Evolutionary conservation across 2,797 vertebrate genomes (phyloP).

Genomic region (Rousettus madagascariensis): DNA sequence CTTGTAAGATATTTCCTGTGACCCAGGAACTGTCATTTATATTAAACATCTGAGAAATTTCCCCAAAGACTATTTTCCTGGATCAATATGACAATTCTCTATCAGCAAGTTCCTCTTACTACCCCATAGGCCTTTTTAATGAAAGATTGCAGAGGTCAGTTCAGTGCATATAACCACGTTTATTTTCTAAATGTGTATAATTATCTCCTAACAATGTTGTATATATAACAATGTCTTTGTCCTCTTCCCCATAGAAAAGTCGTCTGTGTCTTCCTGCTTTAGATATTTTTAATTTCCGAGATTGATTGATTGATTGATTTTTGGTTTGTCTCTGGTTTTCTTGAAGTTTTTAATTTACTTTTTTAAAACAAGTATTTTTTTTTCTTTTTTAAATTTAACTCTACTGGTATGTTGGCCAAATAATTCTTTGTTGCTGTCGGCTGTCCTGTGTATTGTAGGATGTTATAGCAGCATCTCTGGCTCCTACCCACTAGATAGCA

Average conservation of each 20-base stretch:
- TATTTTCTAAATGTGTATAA: conserved; percentile 66
- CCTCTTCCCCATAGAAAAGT: conserved; percentile 51
- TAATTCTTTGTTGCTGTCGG: not conserved
- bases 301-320: too few relatives aligned
- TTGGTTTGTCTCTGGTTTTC: too few relatives aligned
- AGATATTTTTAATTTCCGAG: conserved; percentile 19
- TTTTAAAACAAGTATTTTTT: not conserved
- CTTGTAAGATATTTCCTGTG: not conserved
- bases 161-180: conserved; percentile 62
- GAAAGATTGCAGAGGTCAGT: conserved; percentile 57
- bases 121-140: conserved; percentile 72
- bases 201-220: conserved; percentile 67
- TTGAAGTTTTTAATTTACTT: not conserved
- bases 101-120: conserved; percentile 78
- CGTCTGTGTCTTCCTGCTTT: not conserved
- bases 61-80: conserved; percentile 70
- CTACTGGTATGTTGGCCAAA: not conserved
- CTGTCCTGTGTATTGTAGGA: not conserved
- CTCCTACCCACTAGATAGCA: not conserved
- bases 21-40: conserved; percentile 64
- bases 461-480: not conserved
- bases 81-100: conserved; percentile 77
- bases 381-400: not conserved
- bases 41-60: conserved; percentile 78
- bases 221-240: not conserved